Evolutionary conservation across 2,113 vertebrate genomes (phyloP).

Genomic region (Synodontis membranacea): DNA sequence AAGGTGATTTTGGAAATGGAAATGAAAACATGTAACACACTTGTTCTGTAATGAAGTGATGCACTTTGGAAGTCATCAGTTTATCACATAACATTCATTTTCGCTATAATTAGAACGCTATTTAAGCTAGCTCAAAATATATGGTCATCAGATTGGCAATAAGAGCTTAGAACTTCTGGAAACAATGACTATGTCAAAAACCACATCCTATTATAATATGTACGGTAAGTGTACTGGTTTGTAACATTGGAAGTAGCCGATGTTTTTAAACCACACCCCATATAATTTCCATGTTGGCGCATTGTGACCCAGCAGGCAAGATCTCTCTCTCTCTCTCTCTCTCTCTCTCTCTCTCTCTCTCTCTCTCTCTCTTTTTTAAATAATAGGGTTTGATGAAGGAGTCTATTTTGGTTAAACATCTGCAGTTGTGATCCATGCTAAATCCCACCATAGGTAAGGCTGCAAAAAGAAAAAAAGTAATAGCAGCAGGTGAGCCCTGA

Average conservation of each 20-base stretch:
- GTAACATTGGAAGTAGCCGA: not conserved
- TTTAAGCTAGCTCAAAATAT: not conserved
- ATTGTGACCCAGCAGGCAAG: constrained; percentile 31
- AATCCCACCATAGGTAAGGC: constrained; percentile 44
- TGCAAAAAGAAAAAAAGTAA: not conserved
- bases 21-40: not conserved
- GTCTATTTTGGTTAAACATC: constrained; percentile 29
- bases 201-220: not conserved
- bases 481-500: too few relatives aligned
- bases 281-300: constrained; percentile 43
- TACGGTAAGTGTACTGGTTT: not conserved
- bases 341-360: too few relatives aligned
- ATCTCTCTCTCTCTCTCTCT: too few relatives aligned
- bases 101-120: not conserved
- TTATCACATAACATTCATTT: not conserved
- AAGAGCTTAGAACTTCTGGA: too few relatives aligned
- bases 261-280: not conserved
- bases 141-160: not conserved
- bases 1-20: constrained; percentile 36
- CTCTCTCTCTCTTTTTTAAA: too few relatives aligned
- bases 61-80: not conserved
- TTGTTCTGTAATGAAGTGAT: not conserved
- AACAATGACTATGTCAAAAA: not conserved
- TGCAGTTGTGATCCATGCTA: constrained; percentile 2
- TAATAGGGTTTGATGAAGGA: not conserved